These are phyloP conservation scores for Cordilura impudica DNA, from an alignment of 2,888 invertebrate genomes.

Conservation along the genomic window DNA sequence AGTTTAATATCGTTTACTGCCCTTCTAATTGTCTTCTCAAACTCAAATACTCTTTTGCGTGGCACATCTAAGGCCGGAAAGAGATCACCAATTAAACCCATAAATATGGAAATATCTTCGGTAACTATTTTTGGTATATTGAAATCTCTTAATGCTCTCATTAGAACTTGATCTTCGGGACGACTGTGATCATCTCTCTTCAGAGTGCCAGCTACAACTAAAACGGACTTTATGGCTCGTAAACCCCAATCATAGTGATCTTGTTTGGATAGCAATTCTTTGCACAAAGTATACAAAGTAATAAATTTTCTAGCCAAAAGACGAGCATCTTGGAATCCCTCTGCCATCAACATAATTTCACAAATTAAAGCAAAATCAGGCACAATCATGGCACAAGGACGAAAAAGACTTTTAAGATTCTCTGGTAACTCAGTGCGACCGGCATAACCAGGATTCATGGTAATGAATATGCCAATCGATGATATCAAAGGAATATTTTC, in stretches of 20 bases:
- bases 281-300: conserved; percentile 93
- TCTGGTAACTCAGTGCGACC: conserved; percentile 93
- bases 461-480: conserved; percentile 95
- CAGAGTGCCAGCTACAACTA: conserved; percentile 95
- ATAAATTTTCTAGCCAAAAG: conserved; percentile 95
- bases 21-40: conserved; percentile 88
- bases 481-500: conserved; percentile 87
- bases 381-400: conserved; percentile 98
- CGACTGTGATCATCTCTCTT: conserved; percentile 88
- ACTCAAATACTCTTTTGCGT: conserved; percentile 90
- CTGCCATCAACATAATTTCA: conserved; percentile 98
- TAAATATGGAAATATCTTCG: conserved; percentile 94
- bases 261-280: conserved; percentile 94
- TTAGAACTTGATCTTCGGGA: conserved; percentile 92
- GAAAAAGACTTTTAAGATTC: conserved; percentile 81
- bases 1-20: conserved; percentile 90
- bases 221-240: conserved; percentile 95
- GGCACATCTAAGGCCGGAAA: conserved; percentile 96
- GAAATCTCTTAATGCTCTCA: conserved; percentile 96
- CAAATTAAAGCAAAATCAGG: conserved; percentile 98
- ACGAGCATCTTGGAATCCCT: conserved; percentile 96
- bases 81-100: conserved; percentile 95
- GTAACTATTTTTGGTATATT: conserved; percentile 97
- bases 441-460: conserved; percentile 98
- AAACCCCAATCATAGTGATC: conserved; percentile 99